These are phyloP conservation scores for Rallus crepitans DNA, from an alignment of 2,797 vertebrate genomes.

Conservation along the genomic window DNA sequence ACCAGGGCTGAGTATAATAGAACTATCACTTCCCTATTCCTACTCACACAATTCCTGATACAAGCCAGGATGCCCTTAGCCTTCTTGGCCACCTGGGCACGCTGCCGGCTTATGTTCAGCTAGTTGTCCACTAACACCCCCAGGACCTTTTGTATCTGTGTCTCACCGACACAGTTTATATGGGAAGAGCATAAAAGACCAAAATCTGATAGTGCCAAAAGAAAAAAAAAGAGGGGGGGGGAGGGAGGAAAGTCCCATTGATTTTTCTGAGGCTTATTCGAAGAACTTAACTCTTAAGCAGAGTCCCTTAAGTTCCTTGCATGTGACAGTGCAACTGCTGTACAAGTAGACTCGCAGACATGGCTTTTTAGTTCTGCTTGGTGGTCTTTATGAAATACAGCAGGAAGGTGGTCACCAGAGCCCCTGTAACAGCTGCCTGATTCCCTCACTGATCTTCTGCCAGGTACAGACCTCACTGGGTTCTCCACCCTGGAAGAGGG, in stretches of 20 bases:
- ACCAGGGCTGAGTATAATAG: no score
- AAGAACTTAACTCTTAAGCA: background rate
- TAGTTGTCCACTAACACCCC: no score
- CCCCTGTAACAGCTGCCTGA: background rate
- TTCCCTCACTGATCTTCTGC: background rate
- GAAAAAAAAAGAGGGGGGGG: background rate
- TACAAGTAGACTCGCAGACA: background rate
- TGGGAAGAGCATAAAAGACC: background rate
- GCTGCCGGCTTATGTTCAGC: no score
- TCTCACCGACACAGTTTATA: background rate
- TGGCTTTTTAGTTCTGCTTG: background rate
- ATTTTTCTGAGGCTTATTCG: background rate
- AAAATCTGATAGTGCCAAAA: background rate
- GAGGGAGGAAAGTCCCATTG: background rate
- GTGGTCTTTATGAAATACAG: background rate
- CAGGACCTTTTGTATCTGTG: background rate
- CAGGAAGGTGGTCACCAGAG: background rate
- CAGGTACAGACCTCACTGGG: background rate
- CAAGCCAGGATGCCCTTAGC: no score
- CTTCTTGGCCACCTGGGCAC: no score
- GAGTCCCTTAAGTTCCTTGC: background rate
- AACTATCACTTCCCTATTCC: no score
- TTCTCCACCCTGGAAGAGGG: background rate
- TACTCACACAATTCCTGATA: no score
- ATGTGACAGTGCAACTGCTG: background rate